Conservation (phyloP, 1,140 invertebrate genomes). For the Drosophila virilis region DNA sequence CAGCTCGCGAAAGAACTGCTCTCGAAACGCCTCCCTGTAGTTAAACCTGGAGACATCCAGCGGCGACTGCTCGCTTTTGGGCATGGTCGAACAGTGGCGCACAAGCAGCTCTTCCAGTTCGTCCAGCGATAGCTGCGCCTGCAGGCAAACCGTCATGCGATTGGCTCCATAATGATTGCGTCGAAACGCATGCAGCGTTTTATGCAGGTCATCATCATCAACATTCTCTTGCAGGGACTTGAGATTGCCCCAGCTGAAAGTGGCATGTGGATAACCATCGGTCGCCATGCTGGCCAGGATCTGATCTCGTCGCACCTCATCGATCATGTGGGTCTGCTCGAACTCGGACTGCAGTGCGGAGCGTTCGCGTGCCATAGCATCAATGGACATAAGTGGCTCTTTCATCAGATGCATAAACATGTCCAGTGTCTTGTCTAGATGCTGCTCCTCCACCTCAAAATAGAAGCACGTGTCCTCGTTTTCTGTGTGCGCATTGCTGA, state of each 20-base stretch:
- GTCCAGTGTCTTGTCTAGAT: conserved; percentile 90
- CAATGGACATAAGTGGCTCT: conserved; percentile 92
- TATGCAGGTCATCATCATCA: conserved; percentile 87
- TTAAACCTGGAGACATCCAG: conserved; percentile 85
- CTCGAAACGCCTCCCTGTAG: conserved; percentile 86
- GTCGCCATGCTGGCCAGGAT: conserved; percentile 88
- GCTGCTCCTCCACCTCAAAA: conserved; percentile 92
- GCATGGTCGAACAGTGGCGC: conserved; percentile 87
- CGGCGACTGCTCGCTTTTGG: conserved; percentile 87
- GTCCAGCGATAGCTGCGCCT: conserved; percentile 91
- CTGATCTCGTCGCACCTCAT: conserved; percentile 86
- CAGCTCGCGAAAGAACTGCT: conserved; percentile 88
- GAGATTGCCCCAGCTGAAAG: conserved; percentile 93
- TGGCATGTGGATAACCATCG: conserved; percentile 90
- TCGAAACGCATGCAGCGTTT: conserved; percentile 91
- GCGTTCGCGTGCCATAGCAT: conserved; percentile 94
- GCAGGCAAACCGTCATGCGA: conserved; percentile 93
- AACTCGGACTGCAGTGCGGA: conserved; percentile 94
- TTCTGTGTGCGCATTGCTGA: conserved; percentile 93
- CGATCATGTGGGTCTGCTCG: conserved; percentile 60
- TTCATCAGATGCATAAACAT: conserved; percentile 96
- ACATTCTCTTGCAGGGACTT: conserved; percentile 89
- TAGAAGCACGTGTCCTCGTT: conserved; percentile 94
- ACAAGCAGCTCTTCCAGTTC: conserved; percentile 88
- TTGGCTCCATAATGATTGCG: conserved; percentile 94